A percentile compares a stretch with the other conserved stretches of the same genome.
Evolutionary conservation across 2,888 invertebrate species (phyloP).

Genomic region (Malthinus flaveolus): DNA sequence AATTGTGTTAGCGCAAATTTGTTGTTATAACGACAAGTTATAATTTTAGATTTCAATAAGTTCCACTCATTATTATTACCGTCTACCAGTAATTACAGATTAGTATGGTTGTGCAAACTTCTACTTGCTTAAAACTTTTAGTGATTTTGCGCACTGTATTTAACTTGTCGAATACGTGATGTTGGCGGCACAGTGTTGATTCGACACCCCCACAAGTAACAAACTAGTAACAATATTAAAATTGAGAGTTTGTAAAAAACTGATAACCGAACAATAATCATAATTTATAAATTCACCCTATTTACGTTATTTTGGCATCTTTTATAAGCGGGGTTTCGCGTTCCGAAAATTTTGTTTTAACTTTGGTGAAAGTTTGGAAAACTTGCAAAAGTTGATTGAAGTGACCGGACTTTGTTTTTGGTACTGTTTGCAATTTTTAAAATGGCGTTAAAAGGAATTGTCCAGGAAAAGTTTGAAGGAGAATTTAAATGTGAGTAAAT

Average conservation of each 20-base stretch:
- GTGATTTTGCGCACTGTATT: conserved; percentile 28
- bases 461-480: too few species aligned
- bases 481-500: too few species aligned
- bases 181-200: conserved; percentile 28
- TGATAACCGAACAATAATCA: not conserved
- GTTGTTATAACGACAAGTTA: conserved; percentile 8
- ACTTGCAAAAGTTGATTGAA: too few species aligned
- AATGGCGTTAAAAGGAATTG: too few species aligned
- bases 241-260: not conserved
- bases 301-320: too few species aligned
- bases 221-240: conserved; percentile 8
- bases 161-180: conserved; percentile 25
- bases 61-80: conserved; percentile 11
- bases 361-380: too few species aligned
- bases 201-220: conserved; percentile 26
- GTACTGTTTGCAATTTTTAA: too few species aligned
- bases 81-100: conserved; percentile 25
- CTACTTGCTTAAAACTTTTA: conserved; percentile 26
- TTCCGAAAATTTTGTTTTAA: too few species aligned
- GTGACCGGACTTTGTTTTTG: too few species aligned
- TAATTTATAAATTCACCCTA: too few species aligned
- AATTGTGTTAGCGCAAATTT: too few species aligned
- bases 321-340: too few species aligned
- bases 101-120: conserved; percentile 26
- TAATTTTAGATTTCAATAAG: conserved; percentile 27